These are phyloP conservation scores for Phrixothrix hirtus DNA, from an alignment of 2,888 invertebrate genomes.

Conservation along the genomic window DNA sequence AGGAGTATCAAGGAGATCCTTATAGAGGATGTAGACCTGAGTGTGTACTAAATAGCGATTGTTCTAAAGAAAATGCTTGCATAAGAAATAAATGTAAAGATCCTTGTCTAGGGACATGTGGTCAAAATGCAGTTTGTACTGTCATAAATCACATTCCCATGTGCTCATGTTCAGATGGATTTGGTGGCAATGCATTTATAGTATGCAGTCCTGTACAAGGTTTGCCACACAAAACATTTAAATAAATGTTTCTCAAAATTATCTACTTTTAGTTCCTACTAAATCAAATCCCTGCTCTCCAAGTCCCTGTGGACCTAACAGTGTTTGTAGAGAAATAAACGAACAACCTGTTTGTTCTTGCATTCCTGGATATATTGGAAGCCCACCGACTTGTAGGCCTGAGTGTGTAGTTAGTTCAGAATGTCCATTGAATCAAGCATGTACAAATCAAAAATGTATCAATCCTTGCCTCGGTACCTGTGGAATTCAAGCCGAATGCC, in stretches of 20 bases:
- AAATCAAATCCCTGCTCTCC: constrained; percentile 67
- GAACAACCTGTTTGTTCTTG: constrained; percentile 71
- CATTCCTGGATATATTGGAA: constrained; percentile 71
- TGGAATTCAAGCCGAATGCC: constrained; percentile 69
- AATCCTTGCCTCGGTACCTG: too few relatives aligned
- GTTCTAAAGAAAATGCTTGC: constrained; percentile 70
- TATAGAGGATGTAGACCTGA: constrained; percentile 72
- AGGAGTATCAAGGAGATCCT: constrained; percentile 73
- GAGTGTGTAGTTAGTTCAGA: constrained; percentile 75
- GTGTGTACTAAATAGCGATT: constrained; percentile 74
- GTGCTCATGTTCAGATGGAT: constrained; percentile 72
- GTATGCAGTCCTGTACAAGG: constrained; percentile 61
- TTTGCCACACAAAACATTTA: too few relatives aligned
- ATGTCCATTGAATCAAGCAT: constrained; percentile 72
- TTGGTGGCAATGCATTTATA: constrained; percentile 73
- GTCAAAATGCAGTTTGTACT: constrained; percentile 71
- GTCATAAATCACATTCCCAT: constrained; percentile 77
- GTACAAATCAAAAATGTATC: constrained; percentile 72
- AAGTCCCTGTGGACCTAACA: constrained; percentile 72
- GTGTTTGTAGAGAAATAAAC: constrained; percentile 67
- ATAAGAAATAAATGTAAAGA: constrained; percentile 71
- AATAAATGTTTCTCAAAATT: too few relatives aligned
- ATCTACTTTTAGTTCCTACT: constrained; percentile 46
- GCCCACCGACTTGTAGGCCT: constrained; percentile 77
- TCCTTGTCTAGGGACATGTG: constrained; percentile 76